Conservation (phyloP, 2,113 vertebrate genomes). For the Trochalopteron elliotii region DNA sequence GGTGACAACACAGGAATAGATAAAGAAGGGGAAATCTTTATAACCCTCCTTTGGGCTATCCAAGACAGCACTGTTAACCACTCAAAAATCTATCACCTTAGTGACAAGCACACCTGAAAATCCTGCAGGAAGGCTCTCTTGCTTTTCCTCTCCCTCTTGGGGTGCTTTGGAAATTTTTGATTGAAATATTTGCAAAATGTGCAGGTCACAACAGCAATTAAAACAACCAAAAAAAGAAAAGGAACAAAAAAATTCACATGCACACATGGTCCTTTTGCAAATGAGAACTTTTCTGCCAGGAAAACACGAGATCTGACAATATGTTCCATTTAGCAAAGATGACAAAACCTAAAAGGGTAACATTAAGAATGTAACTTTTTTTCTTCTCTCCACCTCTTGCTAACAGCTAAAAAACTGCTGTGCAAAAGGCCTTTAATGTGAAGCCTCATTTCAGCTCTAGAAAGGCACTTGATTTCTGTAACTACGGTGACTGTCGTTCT, state of each 20-base stretch:
- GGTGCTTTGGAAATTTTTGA: background rate
- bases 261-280: constrained; percentile 16
- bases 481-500: background rate
- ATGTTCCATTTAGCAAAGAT: constrained; percentile 28
- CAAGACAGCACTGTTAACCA: background rate
- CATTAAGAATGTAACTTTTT: background rate
- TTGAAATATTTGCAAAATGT: background rate
- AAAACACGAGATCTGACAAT: background rate
- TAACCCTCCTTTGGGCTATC: background rate
- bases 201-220: background rate
- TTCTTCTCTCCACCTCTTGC: background rate
- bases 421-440: constrained; percentile 1
- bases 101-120: background rate
- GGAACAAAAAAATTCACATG: background rate
- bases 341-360: background rate
- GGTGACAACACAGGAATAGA: background rate
- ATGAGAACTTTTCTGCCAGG: constrained; percentile 19
- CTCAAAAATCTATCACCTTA: background rate
- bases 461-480: background rate
- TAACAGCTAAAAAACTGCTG: background rate
- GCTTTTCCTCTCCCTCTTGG: background rate
- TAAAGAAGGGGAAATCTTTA: background rate
- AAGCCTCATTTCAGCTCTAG: background rate
- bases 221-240: background rate
- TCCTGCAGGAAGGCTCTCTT: background rate